phyloP scores from a whole-genome alignment of 2,888 invertebrate species.

The Bombylius major region DNA sequence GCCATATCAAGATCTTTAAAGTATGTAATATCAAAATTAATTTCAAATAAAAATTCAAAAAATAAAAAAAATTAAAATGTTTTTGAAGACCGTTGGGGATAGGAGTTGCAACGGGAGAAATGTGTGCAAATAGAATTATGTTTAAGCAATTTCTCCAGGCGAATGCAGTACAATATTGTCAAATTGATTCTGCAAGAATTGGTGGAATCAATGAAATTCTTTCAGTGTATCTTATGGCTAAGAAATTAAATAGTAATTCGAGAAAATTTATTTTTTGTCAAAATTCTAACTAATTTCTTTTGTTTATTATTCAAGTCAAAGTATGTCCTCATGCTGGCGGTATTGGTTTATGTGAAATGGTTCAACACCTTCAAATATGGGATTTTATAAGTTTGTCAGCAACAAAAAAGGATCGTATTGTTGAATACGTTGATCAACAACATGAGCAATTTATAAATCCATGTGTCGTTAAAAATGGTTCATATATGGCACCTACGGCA shows the following conservation, averaged over 20 bases:
- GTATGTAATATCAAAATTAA: conserved; percentile 22
- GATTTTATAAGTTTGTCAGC: conserved; percentile 66
- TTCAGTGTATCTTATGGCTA: conserved; percentile 78
- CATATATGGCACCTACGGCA: conserved; percentile 59
- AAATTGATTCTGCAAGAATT: conserved; percentile 79
- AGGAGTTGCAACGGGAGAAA: conserved; percentile 83
- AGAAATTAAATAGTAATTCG: conserved; percentile 58
- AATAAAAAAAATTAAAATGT: no score
- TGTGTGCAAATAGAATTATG: conserved; percentile 82
- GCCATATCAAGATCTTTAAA: conserved; percentile 57
- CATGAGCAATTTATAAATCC: conserved; percentile 79
- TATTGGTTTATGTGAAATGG: conserved; percentile 85
- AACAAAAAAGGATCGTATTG: conserved; percentile 55
- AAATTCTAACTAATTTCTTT: neutral
- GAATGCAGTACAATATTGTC: conserved; percentile 72
- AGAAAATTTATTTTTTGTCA: neutral
- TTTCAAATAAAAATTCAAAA: neutral
- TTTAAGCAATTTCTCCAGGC: conserved; percentile 83
- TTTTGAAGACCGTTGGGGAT: conserved; percentile 52
- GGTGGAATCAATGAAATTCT: conserved; percentile 82
- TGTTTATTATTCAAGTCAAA: conserved; percentile 50
- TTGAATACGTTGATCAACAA: conserved; percentile 83
- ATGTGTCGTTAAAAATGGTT: conserved; percentile 52
- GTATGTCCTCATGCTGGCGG: conserved; percentile 95
- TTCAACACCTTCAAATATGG: conserved; percentile 84